Conservation (phyloP, 2,797 vertebrate genomes). For the Borostomias antarcticus region DNA sequence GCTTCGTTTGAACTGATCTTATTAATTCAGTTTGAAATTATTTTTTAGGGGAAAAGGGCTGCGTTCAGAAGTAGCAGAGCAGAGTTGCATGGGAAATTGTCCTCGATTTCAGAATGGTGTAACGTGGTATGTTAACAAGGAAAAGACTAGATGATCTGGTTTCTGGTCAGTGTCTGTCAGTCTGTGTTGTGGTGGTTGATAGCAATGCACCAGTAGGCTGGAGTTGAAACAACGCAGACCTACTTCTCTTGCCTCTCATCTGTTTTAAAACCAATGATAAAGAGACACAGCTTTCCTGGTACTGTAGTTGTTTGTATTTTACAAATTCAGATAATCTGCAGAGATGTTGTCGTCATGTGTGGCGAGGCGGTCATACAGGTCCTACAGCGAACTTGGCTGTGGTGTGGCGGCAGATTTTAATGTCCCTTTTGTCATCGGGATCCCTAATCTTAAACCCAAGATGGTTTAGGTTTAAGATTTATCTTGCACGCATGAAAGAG, state of each 20-base stretch:
- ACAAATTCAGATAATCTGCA: constrained; percentile 1
- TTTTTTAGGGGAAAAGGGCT: too few relatives aligned
- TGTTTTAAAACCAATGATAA: not conserved
- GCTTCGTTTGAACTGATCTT: not conserved
- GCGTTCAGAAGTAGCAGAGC: too few relatives aligned
- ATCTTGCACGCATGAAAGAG: not conserved
- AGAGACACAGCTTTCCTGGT: not conserved
- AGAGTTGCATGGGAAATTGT: too few relatives aligned
- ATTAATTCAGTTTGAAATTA: too few relatives aligned
- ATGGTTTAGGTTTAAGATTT: not conserved
- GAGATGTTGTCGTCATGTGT: constrained; percentile 4
- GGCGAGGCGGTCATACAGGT: not conserved
- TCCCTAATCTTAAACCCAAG: not conserved
- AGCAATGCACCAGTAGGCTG: too few relatives aligned
- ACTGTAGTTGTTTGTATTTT: not conserved
- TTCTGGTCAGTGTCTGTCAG: too few relatives aligned
- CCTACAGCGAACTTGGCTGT: not conserved
- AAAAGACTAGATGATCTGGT: too few relatives aligned
- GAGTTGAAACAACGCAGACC: too few relatives aligned
- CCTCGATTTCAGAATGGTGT: too few relatives aligned
- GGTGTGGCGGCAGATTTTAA: constrained; percentile 1
- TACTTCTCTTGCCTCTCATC: not conserved
- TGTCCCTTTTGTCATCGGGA: not conserved
- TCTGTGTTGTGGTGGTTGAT: too few relatives aligned
- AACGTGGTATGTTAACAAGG: too few relatives aligned